Evolutionary conservation across 1,140 invertebrate genomes (phyloP).

Genomic region (Zaprionus tsacasi): DNA sequence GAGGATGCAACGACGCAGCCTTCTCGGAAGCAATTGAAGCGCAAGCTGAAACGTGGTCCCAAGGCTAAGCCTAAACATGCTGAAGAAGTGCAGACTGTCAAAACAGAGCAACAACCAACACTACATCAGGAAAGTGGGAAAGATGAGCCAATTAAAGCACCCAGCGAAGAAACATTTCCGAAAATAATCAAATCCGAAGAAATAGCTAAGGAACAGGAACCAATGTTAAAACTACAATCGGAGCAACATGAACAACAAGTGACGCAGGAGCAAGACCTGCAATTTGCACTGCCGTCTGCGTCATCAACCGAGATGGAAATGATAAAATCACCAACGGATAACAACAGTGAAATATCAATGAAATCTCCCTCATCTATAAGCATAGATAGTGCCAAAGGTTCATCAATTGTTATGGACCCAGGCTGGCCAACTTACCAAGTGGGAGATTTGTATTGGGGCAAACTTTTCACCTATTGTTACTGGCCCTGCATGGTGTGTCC

Average conservation of each 20-base stretch:
- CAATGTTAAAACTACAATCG: neutral
- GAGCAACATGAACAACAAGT: neutral
- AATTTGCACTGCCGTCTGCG: conserved; percentile 35
- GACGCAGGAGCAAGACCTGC: neutral
- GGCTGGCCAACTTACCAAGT: conserved; percentile 66
- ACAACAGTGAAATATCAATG: conserved; percentile 38
- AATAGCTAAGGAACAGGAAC: neutral
- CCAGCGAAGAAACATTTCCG: neutral
- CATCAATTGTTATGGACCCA: conserved; percentile 66
- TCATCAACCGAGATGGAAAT: conserved; percentile 41
- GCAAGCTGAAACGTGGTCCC: conserved; percentile 54
- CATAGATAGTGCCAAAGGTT: conserved; percentile 78
- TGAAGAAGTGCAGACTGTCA: neutral
- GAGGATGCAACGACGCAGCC: conserved; percentile 35
- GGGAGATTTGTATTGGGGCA: conserved; percentile 79
- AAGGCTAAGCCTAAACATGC: conserved; percentile 35
- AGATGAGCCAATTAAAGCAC: neutral
- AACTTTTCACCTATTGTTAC: conserved; percentile 72
- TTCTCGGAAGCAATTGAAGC: conserved; percentile 52
- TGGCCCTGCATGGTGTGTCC: conserved; percentile 83
- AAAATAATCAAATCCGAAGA: neutral
- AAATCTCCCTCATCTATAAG: conserved; percentile 77
- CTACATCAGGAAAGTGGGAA: neutral
- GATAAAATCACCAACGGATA: conserved; percentile 34
- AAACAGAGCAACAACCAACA: neutral